Evolutionary conservation across 2,888 invertebrate genomes (phyloP).

Genomic region (Galeruca laticollis): DNA sequence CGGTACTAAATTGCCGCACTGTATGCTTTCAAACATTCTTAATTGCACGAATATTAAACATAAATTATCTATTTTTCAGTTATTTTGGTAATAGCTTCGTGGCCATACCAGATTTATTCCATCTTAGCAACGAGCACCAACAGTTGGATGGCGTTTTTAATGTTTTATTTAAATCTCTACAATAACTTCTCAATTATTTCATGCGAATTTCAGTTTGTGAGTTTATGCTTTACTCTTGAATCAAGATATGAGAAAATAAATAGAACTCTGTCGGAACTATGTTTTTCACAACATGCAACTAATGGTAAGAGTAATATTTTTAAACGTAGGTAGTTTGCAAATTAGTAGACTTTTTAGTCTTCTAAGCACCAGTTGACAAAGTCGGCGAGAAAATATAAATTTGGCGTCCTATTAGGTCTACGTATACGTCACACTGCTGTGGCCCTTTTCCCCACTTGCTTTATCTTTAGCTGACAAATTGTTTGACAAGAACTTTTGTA

Average conservation of each 20-base stretch:
- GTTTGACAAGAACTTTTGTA: too few relatives aligned
- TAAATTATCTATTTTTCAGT: conserved; percentile 30
- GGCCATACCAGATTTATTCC: conserved; percentile 48
- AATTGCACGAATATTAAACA: conserved; percentile 1
- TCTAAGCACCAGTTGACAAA: too few relatives aligned
- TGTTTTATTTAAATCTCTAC: conserved; percentile 47
- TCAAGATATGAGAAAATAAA: conserved; percentile 38
- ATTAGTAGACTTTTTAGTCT: too few relatives aligned
- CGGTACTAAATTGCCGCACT: too few relatives aligned
- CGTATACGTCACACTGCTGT: too few relatives aligned
- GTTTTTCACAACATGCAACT: conserved; percentile 18
- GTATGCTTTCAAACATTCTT: too few relatives aligned
- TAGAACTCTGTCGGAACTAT: conserved; percentile 33
- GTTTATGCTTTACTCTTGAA: conserved; percentile 41
- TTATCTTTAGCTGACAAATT: too few relatives aligned
- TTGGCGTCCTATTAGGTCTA: too few relatives aligned
- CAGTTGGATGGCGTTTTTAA: conserved; percentile 40
- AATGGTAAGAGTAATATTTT: conserved; percentile 31
- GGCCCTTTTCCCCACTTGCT: too few relatives aligned
- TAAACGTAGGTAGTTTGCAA: too few relatives aligned
- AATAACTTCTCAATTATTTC: conserved; percentile 46
- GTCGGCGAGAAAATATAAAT: too few relatives aligned
- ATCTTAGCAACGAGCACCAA: conserved; percentile 42
- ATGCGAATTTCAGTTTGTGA: conserved; percentile 48
- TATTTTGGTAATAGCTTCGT: conserved; percentile 38